phyloP scores from a whole-genome alignment of 2,888 invertebrate species.

The Craniophora ligustri region DNA sequence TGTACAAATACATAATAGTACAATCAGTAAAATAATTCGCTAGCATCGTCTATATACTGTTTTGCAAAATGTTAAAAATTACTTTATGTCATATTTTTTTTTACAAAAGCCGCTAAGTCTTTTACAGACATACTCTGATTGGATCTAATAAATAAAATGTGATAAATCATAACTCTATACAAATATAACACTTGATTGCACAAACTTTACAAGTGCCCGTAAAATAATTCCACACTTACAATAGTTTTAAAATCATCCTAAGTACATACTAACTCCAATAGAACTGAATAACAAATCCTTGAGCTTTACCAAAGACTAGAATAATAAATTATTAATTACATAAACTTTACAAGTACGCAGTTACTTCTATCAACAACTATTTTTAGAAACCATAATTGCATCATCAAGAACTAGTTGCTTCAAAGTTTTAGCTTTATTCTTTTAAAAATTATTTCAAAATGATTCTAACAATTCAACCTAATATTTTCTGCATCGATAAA shows the following conservation, averaged over 20 bases:
- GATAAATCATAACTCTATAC: constrained; percentile 35
- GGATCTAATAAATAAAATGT: constrained; percentile 43
- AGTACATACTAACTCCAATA: constrained; percentile 59
- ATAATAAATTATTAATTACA: constrained; percentile 71
- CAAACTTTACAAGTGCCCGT: constrained; percentile 24
- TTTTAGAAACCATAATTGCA: constrained; percentile 34
- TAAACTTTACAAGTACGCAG: constrained; percentile 52
- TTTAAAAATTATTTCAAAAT: constrained; percentile 22
- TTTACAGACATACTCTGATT: constrained; percentile 30
- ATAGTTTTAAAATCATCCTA: constrained; percentile 50
- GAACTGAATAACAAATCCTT: constrained; percentile 69
- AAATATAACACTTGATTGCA: constrained; percentile 48
- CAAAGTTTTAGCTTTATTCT: constrained; percentile 18
- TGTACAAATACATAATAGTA: constrained; percentile 53
- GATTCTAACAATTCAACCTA: constrained; percentile 27
- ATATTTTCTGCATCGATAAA: constrained; percentile 46
- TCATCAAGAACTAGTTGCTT: constrained; percentile 14
- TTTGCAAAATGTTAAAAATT: constrained; percentile 31
- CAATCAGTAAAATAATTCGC: constrained; percentile 52
- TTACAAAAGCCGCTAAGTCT: constrained; percentile 21
- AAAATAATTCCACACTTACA: constrained; percentile 34
- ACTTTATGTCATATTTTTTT: constrained; percentile 14
- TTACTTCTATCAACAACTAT: constrained; percentile 45
- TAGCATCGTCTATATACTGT: constrained; percentile 50
- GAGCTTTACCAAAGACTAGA: constrained; percentile 86